Percentiles rank a stretch among this genome's conserved stretches.
Conservation (phyloP, 2,888 invertebrate genomes). For the Argynnis bischoffii region DNA sequence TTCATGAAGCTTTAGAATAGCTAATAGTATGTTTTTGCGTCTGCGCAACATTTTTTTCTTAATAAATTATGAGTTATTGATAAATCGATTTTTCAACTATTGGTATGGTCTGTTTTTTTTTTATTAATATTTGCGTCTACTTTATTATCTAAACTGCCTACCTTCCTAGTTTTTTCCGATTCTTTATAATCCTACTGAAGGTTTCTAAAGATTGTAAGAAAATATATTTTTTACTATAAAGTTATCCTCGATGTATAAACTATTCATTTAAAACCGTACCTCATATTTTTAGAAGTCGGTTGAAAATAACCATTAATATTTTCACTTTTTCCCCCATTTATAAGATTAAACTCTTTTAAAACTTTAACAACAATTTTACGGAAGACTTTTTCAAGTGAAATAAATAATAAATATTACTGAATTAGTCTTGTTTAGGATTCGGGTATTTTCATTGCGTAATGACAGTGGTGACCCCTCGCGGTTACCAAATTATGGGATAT, state of each 20-base stretch:
- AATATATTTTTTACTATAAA: too few species aligned
- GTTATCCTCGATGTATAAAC: too few species aligned
- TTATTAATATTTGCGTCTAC: too few species aligned
- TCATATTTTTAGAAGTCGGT: too few species aligned
- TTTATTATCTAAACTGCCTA: too few species aligned
- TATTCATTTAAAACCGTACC: too few species aligned
- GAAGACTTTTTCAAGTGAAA: constrained; percentile 1
- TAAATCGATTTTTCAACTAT: background rate
- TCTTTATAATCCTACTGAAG: too few species aligned
- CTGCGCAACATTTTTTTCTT: background rate
- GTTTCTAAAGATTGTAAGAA: too few species aligned
- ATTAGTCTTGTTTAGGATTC: constrained; percentile 25
- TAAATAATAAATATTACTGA: constrained; percentile 28
- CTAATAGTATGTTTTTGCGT: constrained; percentile 12
- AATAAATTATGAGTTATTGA: background rate
- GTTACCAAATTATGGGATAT: constrained; percentile 62
- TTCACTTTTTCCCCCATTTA: too few species aligned
- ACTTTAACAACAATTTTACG: background rate
- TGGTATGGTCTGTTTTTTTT: background rate
- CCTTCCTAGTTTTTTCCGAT: too few species aligned
- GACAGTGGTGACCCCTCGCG: constrained; percentile 56
- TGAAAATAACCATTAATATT: too few species aligned
- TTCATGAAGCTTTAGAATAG: constrained; percentile 17
- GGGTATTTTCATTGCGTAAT: constrained; percentile 56
- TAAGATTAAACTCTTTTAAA: background rate